Conservation (phyloP, 2,888 invertebrate genomes). For the Anoplius nigerrimus region DNA sequence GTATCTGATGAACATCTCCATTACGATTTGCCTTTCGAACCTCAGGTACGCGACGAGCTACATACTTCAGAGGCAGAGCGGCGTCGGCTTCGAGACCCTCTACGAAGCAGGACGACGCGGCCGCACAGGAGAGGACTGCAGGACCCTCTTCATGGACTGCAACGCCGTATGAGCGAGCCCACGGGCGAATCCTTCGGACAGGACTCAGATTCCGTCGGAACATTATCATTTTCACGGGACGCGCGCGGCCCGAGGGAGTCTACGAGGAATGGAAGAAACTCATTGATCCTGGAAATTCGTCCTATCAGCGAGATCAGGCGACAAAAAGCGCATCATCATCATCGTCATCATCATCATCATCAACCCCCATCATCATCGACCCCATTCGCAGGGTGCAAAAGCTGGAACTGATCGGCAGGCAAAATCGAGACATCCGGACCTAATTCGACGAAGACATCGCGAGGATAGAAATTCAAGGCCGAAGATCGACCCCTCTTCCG, state of each 20-base stretch:
- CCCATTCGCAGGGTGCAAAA: too few species aligned
- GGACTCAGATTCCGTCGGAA: constrained; percentile 31
- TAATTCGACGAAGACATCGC: too few species aligned
- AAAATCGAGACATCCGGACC: too few species aligned
- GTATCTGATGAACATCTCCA: too few species aligned
- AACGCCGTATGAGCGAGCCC: constrained; percentile 84
- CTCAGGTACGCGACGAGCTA: constrained; percentile 91
- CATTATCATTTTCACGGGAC: constrained; percentile 1
- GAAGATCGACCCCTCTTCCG: too few species aligned
- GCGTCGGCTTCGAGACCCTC: constrained; percentile 85
- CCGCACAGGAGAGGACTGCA: constrained; percentile 90
- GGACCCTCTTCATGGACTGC: constrained; percentile 89
- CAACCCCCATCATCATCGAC: background rate
- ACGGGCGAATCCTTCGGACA: constrained; percentile 19
- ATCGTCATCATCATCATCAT: background rate
- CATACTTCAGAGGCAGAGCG: constrained; percentile 84
- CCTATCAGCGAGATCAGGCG: background rate
- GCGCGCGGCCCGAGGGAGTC: background rate
- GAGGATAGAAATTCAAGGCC: too few species aligned
- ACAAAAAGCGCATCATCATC: too few species aligned
- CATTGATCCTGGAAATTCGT: constrained; percentile 1
- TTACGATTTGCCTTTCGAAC: too few species aligned
- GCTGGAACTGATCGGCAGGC: too few species aligned
- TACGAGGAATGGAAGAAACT: background rate
- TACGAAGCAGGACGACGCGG: constrained; percentile 92